A percentile compares a stretch with the other conserved stretches of the same genome.
These are phyloP conservation scores for Achatina immaculata DNA, from an alignment of 1,140 invertebrate genomes.

Conservation along the genomic window DNA sequence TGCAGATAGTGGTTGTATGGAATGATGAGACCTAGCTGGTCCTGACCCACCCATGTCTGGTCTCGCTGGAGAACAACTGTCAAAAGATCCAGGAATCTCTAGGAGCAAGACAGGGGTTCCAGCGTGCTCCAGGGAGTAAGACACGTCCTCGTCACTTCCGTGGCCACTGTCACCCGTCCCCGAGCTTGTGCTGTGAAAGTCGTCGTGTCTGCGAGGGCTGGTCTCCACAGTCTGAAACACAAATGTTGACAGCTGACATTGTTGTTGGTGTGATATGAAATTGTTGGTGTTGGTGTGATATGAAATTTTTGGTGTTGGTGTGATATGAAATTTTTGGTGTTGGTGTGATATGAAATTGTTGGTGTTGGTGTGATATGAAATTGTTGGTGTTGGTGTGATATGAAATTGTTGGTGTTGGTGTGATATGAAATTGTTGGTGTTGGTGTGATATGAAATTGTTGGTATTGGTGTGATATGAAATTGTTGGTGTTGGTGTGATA, in stretches of 20 bases:
- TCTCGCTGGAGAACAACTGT: not conserved
- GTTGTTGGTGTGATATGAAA: not conserved
- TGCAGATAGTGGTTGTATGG: not conserved
- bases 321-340: too few relatives aligned
- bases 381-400: too few relatives aligned
- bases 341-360: too few relatives aligned
- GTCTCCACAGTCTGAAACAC: conserved; percentile 6
- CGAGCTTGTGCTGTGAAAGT: conserved; percentile 50
- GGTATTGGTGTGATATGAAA: too few relatives aligned
- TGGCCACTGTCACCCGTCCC: conserved; percentile 46
- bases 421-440: too few relatives aligned
- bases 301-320: too few relatives aligned
- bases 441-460: too few relatives aligned
- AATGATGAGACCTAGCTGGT: not conserved
- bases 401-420: too few relatives aligned
- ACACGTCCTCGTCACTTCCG: conserved; percentile 47
- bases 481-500: too few relatives aligned
- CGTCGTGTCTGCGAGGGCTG: conserved; percentile 29
- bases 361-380: too few relatives aligned
- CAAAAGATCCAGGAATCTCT: not conserved
- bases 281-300: too few relatives aligned
- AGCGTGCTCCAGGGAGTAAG: conserved; percentile 33
- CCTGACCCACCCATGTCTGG: not conserved
- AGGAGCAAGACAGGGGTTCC: not conserved
- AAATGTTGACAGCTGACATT: not conserved